Percentiles rank a stretch among this genome's conserved stretches.
Evolutionary conservation across 2,797 vertebrate genomes (phyloP).

Genomic region (Amazona ochrocephala): DNA sequence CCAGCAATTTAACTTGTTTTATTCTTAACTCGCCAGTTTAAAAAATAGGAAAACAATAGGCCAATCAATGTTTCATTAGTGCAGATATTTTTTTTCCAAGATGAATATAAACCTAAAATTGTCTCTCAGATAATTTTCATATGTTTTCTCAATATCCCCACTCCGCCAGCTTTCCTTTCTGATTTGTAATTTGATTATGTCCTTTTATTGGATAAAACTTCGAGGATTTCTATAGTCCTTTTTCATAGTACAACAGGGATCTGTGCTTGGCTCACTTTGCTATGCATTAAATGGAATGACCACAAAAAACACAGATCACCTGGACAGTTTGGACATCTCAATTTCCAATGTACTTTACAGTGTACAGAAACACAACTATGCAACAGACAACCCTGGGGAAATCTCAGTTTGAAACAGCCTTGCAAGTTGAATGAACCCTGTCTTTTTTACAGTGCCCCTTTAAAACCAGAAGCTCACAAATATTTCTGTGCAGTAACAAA

Average conservation of each 20-base stretch:
- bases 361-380: not conserved
- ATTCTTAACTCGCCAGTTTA: not conserved
- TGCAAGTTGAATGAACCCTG: not conserved
- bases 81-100: not conserved
- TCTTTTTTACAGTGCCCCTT: not conserved
- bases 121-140: not conserved
- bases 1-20: not conserved
- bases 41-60: not conserved
- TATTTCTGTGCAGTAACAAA: not conserved
- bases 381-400: not conserved
- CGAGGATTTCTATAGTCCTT: not conserved
- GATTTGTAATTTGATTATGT: not conserved
- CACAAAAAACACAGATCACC: not conserved
- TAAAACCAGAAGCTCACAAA: not conserved
- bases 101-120: not conserved
- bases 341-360: fast-evolving
- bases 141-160: not conserved
- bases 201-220: not conserved
- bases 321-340: not conserved
- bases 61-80: not conserved
- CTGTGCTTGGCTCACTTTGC: not conserved
- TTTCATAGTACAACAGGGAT: not conserved
- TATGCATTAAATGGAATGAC: not conserved
- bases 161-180: not conserved
- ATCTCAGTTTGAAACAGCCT: not conserved